phyloP scores from a whole-genome alignment of 1,140 invertebrate species.

The Dreissena polymorpha region DNA sequence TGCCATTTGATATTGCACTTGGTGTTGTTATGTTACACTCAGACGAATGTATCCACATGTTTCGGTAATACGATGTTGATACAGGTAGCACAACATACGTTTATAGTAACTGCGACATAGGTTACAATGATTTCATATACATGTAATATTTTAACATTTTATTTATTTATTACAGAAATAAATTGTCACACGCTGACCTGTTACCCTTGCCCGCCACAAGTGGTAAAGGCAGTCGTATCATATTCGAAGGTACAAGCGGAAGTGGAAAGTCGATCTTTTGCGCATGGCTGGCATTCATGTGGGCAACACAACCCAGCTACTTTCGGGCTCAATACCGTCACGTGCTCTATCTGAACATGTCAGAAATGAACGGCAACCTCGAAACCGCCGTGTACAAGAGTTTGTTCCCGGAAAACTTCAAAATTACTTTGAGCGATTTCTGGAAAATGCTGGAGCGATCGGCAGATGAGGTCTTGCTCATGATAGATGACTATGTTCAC shows the following conservation, averaged over 20 bases:
- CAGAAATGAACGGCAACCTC: conserved; percentile 55
- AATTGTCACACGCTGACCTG: conserved; percentile 57
- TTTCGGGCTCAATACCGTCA: conserved; percentile 64
- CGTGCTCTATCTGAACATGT: conserved; percentile 63
- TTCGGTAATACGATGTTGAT: too few species aligned
- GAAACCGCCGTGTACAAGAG: conserved; percentile 54
- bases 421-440: conserved; percentile 62
- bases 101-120: too few species aligned
- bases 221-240: conserved; percentile 61
- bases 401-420: conserved; percentile 60
- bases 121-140: too few species aligned
- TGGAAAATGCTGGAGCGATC: conserved; percentile 64
- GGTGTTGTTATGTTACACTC: too few species aligned
- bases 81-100: too few species aligned
- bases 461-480: conserved; percentile 60
- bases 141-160: too few species aligned
- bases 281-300: conserved; percentile 65
- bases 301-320: conserved; percentile 63
- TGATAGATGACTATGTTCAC: conserved; percentile 68
- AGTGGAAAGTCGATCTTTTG: conserved; percentile 69
- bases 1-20: too few species aligned
- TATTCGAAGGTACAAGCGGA: conserved; percentile 67
- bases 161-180: conserved; percentile 55
- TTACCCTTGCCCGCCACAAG: conserved; percentile 50
- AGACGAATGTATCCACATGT: too few species aligned